Percentiles rank a stretch among this genome's conserved stretches.
Conservation (phyloP, 1,140 invertebrate genomes). For the Parapsyche elsis region DNA sequence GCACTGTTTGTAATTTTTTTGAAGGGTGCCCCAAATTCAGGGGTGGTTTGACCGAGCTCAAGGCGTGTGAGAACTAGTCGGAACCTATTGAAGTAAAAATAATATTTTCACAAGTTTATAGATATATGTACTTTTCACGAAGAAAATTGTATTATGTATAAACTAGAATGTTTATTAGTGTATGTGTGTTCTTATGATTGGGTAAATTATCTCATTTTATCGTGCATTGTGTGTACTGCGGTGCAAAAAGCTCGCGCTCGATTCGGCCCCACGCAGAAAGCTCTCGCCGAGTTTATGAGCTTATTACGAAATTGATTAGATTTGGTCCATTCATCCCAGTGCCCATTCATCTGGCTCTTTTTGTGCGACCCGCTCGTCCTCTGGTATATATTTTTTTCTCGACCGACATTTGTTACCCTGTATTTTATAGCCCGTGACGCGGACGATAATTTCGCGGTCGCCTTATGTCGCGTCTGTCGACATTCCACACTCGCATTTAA, state of each 20-base stretch:
- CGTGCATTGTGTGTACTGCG: background rate
- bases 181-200: background rate
- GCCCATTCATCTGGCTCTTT: slow-evolving; percentile 31
- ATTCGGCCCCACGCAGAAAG: background rate
- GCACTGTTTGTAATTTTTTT: too few species aligned
- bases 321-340: slow-evolving; percentile 52
- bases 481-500: background rate
- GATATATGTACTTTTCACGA: too few species aligned
- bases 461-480: slow-evolving; percentile 47
- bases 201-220: slow-evolving; percentile 1
- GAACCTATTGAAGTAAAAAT: too few species aligned
- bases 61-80: too few species aligned
- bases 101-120: too few species aligned
- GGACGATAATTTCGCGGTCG: slow-evolving; percentile 46
- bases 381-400: slow-evolving; percentile 36
- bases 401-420: slow-evolving; percentile 52
- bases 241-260: slow-evolving; percentile 1
- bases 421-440: slow-evolving; percentile 56
- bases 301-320: slow-evolving; percentile 55
- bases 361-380: slow-evolving; percentile 32
- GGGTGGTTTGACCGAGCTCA: too few species aligned
- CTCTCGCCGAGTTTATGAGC: slow-evolving; percentile 32
- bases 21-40: too few species aligned
- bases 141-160: too few species aligned
- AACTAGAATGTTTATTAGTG: background rate